phyloP scores from a whole-genome alignment of 2,888 invertebrate genomes.

The Mylabris sibirica region DNA sequence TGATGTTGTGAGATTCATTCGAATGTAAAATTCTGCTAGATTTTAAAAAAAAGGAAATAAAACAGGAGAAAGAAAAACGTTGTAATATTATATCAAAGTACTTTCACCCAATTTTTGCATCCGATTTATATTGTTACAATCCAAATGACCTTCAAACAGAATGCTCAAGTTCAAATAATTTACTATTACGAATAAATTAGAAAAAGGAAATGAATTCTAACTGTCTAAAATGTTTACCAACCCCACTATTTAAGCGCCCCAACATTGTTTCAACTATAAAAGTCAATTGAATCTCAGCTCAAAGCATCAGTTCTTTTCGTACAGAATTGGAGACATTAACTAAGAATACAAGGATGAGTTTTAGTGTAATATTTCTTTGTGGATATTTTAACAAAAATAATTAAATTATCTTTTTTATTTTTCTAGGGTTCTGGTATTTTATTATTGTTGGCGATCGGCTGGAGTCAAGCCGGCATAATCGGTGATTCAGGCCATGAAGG shows the following conservation, averaged over 20 bases:
- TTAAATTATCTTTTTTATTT: constrained; percentile 9
- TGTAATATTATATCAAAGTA: constrained; percentile 16
- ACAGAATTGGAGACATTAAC: constrained; percentile 32
- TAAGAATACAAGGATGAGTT: constrained; percentile 45
- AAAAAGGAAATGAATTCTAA: background rate
- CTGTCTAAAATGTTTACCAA: background rate
- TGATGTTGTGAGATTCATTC: constrained; percentile 12
- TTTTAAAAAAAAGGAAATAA: background rate
- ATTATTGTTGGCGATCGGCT: constrained; percentile 45
- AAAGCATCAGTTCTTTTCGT: constrained; percentile 50
- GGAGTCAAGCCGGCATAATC: constrained; percentile 47
- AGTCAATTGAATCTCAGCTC: constrained; percentile 42
- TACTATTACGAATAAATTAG: constrained; percentile 22
- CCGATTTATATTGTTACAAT: constrained; percentile 25
- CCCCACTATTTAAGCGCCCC: constrained; percentile 22
- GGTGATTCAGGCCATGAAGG: constrained; percentile 47
- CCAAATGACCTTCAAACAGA: constrained; percentile 30
- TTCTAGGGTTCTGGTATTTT: constrained; percentile 46
- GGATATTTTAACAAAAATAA: background rate
- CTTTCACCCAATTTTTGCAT: constrained; percentile 34
- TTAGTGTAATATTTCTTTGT: constrained; percentile 40
- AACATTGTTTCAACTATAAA: constrained; percentile 44
- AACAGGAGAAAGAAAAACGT: background rate
- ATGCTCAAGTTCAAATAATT: constrained; percentile 25
- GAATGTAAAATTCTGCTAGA: constrained; percentile 10